phyloP scores from a whole-genome alignment of 2,888 invertebrate genomes.

The Nyleta sp. region DNA sequence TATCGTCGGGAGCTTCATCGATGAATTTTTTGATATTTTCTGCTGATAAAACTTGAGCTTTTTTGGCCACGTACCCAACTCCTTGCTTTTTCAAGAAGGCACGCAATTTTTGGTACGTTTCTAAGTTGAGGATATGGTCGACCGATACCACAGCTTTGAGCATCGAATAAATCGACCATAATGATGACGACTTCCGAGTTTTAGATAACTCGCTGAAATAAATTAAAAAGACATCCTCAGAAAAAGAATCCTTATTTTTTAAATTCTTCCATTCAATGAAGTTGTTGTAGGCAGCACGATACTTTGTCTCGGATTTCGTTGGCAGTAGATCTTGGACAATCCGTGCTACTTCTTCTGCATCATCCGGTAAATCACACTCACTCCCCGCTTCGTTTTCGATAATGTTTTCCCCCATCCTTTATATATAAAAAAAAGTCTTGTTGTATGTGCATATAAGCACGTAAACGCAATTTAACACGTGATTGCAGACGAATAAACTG shows the following conservation, averaged over 20 bases:
- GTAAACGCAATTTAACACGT: no score
- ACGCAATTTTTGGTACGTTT: not conserved
- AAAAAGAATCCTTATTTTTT: not conserved
- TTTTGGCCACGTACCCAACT: not conserved
- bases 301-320: no score
- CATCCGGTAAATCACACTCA: no score
- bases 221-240: slow-evolving; percentile 1
- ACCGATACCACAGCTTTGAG: not conserved
- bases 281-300: not conserved
- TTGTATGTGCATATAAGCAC: no score
- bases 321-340: no score
- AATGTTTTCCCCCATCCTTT: not conserved
- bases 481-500: not conserved
- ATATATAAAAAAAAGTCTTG: no score
- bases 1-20: not conserved
- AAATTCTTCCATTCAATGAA: no score
- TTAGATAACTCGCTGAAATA: not conserved
- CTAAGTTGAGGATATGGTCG: not conserved
- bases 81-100: not conserved
- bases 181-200: not conserved
- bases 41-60: slow-evolving; percentile 13
- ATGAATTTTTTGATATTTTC: slow-evolving; percentile 6
- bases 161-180: slow-evolving; percentile 6
- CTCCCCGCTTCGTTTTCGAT: no score
- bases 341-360: no score